A percentile compares a stretch with the other conserved stretches of the same genome.
Conservation (phyloP, 1,140 invertebrate species). For the Leptestheria dahalacensis region DNA sequence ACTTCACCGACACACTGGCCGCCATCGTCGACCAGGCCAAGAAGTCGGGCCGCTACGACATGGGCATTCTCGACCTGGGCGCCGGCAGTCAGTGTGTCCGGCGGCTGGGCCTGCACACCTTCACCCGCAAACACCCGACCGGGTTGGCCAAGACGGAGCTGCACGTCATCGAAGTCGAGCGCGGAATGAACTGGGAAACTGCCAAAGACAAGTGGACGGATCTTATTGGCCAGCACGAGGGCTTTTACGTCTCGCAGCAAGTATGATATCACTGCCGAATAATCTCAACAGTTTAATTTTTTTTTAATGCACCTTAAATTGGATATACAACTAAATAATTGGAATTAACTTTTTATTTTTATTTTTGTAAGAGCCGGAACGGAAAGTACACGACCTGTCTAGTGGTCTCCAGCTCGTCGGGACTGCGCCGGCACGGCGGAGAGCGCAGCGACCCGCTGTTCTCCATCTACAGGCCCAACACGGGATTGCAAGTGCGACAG, state of each 20-base stretch:
- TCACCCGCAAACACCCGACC: background rate
- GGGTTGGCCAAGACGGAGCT: background rate
- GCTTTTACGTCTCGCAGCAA: background rate
- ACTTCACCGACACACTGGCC: conserved; percentile 87
- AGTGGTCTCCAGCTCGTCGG: background rate
- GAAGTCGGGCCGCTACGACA: conserved; percentile 24
- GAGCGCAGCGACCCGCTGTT: background rate
- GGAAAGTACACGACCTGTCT: background rate
- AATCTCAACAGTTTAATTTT: background rate
- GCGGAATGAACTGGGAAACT: conserved; percentile 6
- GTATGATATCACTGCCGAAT: background rate
- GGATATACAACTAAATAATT: background rate
- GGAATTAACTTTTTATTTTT: background rate
- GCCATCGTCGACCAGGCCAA: conserved; percentile 74
- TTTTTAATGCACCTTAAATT: no score
- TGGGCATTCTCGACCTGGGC: conserved; percentile 6
- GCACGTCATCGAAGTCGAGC: conserved; percentile 1
- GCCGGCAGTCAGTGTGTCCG: background rate
- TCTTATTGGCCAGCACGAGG: background rate
- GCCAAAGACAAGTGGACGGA: background rate
- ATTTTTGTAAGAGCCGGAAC: background rate
- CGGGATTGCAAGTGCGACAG: background rate
- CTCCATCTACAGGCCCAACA: background rate
- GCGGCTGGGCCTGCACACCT: background rate
- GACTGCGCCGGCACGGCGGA: background rate